Evolutionary conservation across 2,797 vertebrate genomes (phyloP), one percentile per base, ranked within the genome.

Genomic region (Salarias fasciatus): DNA sequence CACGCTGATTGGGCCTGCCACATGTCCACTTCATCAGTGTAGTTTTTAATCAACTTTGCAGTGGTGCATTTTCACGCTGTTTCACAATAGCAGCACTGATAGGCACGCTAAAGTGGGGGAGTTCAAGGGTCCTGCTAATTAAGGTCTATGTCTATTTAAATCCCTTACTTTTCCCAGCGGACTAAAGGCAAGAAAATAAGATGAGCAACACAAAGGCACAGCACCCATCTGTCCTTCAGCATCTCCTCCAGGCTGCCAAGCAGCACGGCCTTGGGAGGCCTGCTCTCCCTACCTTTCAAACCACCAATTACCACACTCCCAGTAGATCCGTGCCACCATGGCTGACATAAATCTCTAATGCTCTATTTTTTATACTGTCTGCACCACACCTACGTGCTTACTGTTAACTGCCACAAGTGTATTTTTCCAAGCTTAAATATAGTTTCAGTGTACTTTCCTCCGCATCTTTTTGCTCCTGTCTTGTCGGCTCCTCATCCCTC

Each of bases 61-160:
- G 53, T 70, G 75, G 56, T 69, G 79, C 67, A 53, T 83, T 85
- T 85, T 78, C 69, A 45, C 29, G 35, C 74, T 66, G 63, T 80
- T 84, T 79, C 54, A 69, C 78, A 80, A 55, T 54, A 45, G 81
- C 75, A 6, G 57, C 63, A 50, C 82, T 88, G 83, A 86, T 81
- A 77, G 82, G 72, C 71, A 50, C 11, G 45, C 48, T 70, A 64
- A 82, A 86, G 69, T 77, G 72, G 73, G 88, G 81, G 79, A 85
- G 89, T 88, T 91, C 88, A 91, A 85, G 84, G 88, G 88, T 91
- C 89, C 72, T 80, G 81, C 91, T 92, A 92, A 93, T 92, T 92
- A 91, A 90, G 88, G 90, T 91, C 88, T 84, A 78, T 48, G 61
- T 89, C 91, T 92, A 91, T 92, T 90, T 91, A 88, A 93, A 91